These are phyloP conservation scores for Corythornis vintsioides DNA, from an alignment of 2,113 vertebrate species.

Conservation along the genomic window DNA sequence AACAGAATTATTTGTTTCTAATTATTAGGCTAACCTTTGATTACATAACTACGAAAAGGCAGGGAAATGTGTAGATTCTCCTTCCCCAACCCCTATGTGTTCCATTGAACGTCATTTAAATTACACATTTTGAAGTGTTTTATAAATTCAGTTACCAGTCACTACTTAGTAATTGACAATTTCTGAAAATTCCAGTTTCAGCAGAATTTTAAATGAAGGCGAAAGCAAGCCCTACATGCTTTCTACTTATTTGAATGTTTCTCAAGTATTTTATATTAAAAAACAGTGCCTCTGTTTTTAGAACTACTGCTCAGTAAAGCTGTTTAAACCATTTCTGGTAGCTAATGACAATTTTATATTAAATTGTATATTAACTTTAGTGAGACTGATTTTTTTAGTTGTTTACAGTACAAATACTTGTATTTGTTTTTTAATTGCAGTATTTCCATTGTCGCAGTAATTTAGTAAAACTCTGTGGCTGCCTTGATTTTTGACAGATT, in stretches of 20 bases:
- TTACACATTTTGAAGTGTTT: conserved; percentile 79
- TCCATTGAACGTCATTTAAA: conserved; percentile 75
- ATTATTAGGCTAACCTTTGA: conserved; percentile 79
- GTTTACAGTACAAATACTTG: conserved; percentile 88
- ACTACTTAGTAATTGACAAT: conserved; percentile 76
- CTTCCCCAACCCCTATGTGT: conserved; percentile 71
- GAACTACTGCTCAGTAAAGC: conserved; percentile 87
- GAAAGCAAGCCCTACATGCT: conserved; percentile 80
- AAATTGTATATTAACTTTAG: conserved; percentile 88
- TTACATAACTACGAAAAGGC: conserved; percentile 79
- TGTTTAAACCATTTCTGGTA: conserved; percentile 89
- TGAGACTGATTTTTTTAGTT: conserved; percentile 84
- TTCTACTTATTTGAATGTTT: conserved; percentile 93
- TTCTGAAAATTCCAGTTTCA: conserved; percentile 79
- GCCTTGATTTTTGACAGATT: conserved; percentile 90
- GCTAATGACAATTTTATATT: conserved; percentile 89
- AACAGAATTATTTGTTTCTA: conserved; percentile 79
- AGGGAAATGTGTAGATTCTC: conserved; percentile 81
- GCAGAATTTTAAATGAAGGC: conserved; percentile 81
- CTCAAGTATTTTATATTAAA: conserved; percentile 87
- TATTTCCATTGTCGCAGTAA: conserved; percentile 87
- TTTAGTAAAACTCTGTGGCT: conserved; percentile 86
- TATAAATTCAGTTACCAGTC: conserved; percentile 80
- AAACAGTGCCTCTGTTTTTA: conserved; percentile 93
- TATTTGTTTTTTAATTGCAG: conserved; percentile 87